Conservation (phyloP, 2,888 invertebrate species). For the Papilio protenor region DNA sequence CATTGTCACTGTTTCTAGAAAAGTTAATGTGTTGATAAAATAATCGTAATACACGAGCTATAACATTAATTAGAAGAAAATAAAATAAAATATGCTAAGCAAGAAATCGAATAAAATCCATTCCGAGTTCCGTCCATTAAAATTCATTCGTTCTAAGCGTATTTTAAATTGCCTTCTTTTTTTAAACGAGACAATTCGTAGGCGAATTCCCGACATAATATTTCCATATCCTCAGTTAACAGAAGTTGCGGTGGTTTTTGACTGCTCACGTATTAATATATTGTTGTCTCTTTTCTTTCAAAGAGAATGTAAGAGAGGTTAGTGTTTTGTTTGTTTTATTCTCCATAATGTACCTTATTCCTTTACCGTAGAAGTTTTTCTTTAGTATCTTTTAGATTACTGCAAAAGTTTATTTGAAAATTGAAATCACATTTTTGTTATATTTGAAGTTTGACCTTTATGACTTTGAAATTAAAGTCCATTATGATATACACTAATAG, state of each 20-base stretch:
- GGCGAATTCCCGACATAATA: conserved; percentile 76
- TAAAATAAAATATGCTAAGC: conserved; percentile 1
- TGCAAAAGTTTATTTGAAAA: conserved; percentile 34
- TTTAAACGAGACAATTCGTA: conserved; percentile 78
- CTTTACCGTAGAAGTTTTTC: conserved; percentile 9
- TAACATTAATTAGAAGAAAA: conserved; percentile 22
- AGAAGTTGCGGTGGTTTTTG: neutral
- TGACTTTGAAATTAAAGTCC: neutral
- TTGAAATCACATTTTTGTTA: neutral
- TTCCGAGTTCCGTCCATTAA: conserved; percentile 58
- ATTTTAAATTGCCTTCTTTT: conserved; percentile 64
- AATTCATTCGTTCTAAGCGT: conserved; percentile 75
- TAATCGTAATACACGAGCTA: neutral
- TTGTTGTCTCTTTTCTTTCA: neutral
- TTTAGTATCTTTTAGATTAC: conserved; percentile 21
- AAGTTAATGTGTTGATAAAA: neutral
- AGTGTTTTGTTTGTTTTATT: conserved; percentile 22
- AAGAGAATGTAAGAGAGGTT: neutral
- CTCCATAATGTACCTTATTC: conserved; percentile 41
- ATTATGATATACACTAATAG: neutral
- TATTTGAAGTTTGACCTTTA: conserved; percentile 5
- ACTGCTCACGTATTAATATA: neutral
- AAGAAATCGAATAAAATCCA: conserved; percentile 40
- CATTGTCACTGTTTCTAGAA: neutral
- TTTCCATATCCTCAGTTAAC: conserved; percentile 70